Conservation (phyloP, 2,888 invertebrate genomes). For the Conistra vaccinii region DNA sequence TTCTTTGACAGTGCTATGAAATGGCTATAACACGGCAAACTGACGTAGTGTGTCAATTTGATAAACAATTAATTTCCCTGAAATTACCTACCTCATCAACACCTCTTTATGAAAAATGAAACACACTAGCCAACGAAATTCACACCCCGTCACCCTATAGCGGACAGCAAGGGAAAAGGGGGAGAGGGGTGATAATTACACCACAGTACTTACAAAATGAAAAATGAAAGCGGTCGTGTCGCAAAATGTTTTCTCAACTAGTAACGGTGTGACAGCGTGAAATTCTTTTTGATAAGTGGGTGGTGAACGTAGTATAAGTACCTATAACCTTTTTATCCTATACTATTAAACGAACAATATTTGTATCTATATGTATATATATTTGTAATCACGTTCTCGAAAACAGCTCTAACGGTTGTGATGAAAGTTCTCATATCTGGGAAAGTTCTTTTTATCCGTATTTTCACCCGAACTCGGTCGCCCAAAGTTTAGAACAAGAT, state of each 20-base stretch:
- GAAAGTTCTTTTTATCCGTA: no score
- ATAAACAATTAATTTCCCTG: no score
- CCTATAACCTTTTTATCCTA: no score
- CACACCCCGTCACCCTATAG: conserved; percentile 15
- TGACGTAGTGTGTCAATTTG: not conserved
- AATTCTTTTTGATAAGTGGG: conserved; percentile 40
- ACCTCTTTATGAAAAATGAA: no score
- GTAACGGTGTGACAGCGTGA: conserved; percentile 28
- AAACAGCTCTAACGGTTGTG: no score
- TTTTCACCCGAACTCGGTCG: no score
- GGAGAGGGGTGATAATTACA: conserved; percentile 59
- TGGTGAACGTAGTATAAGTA: not conserved
- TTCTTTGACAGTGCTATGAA: not conserved
- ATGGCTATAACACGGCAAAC: not conserved
- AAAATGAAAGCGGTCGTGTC: conserved; percentile 57
- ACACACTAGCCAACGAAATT: conserved; percentile 41
- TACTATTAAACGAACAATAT: no score
- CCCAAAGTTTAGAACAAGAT: no score
- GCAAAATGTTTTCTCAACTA: conserved; percentile 59
- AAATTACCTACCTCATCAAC: no score
- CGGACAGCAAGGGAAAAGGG: conserved; percentile 25
- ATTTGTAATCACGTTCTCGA: no score
- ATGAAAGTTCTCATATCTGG: no score
- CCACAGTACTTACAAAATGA: conserved; percentile 62
- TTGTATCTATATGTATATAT: no score